Evolutionary conservation across 2,797 vertebrate species (phyloP).

Genomic region (Adelosebastes latens): DNA sequence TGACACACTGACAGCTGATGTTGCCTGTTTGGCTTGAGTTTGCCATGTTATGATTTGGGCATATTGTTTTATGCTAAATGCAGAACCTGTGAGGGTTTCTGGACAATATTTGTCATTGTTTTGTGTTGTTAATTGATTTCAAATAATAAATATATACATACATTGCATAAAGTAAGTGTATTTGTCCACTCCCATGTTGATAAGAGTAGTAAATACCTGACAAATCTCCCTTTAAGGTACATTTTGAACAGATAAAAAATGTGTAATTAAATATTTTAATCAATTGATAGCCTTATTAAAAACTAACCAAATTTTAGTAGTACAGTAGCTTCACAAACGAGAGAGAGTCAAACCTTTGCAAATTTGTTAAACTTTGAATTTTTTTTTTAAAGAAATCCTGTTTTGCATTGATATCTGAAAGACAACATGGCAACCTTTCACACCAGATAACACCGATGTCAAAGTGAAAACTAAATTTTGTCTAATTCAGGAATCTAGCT

Average conservation of each 20-base stretch:
- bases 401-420: background rate
- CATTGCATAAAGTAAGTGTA: background rate
- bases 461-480: background rate
- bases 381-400: background rate
- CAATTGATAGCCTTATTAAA: background rate
- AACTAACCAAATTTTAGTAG: background rate
- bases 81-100: no score
- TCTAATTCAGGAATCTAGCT: background rate
- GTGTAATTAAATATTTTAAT: background rate
- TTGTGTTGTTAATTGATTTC: background rate
- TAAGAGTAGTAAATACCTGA: no score
- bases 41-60: no score
- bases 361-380: background rate
- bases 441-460: background rate
- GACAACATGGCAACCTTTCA: background rate
- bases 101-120: background rate
- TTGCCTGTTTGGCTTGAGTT: fast-evolving
- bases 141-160: background rate
- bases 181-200: background rate
- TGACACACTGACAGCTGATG: no score
- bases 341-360: background rate
- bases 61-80: no score
- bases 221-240: no score
- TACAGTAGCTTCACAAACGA: background rate
- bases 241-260: no score